Evolutionary conservation across 2,888 invertebrate species (phyloP), one percentile per base, ranked within the genome.

Genomic region (Agriotes lineatus): DNA sequence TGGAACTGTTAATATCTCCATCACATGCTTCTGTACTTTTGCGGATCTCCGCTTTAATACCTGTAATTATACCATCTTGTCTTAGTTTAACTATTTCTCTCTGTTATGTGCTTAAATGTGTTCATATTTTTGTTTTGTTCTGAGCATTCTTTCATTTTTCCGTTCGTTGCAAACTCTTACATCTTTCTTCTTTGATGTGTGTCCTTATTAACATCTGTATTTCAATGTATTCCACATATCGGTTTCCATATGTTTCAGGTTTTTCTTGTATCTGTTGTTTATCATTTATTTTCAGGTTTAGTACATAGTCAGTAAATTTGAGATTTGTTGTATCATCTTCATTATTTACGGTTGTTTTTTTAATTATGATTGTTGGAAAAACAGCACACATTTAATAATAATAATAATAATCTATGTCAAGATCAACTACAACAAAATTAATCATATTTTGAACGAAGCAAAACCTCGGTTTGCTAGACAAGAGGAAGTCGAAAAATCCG

Each of bases 171-270:
- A 35, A 35, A n/a, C 10, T 35, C 35, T 35, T 35, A 39, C 5
- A 39, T 39, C 37, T n/a, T n/a, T n/a, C n/a, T 39, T 39, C 12
- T 39, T 39, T 39, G 37, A 39, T 12, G 14, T 14, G n/a, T 39
- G 14, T 39, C 37, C 37, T 39, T 39, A 39, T 39, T 12, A 39
- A 39, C 37, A 14, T 39, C 12, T n/a, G 37, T 39, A 12, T 3
- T 39, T 39, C 37, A 12, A 39, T 39, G 37, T 39, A 39, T n/a
- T 39, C 37, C 12, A 39, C 37, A 39, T 39, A 14, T 39, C 37
- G 4, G 37, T 39, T 39, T 39, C 37, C 37, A 39, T 39, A 39
- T 39, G n/a, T n/a, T 39, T 39, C 37, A 6, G 37, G 12, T 39
- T 39, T 6, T 35, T 35, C 35, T 35, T n/a, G 5, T 35, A 35